Percentiles rank a stretch among this genome's conserved stretches.
These are phyloP conservation scores for Halocynthia aurantium DNA, from an alignment of 23 tunicate species.

Conservation along the genomic window DNA sequence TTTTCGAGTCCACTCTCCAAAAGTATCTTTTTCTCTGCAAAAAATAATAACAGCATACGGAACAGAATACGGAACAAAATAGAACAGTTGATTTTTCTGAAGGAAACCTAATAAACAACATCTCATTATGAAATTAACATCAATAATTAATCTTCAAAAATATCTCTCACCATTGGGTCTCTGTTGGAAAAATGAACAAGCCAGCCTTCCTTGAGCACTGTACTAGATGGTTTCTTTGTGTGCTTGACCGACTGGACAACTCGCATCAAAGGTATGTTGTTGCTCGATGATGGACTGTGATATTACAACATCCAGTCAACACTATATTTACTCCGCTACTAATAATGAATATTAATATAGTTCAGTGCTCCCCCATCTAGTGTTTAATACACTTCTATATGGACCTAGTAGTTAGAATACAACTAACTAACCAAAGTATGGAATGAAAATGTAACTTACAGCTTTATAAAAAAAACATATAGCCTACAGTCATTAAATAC, in stretches of 20 bases:
- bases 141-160: background rate
- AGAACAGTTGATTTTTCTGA: background rate
- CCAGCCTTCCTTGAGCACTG: slow-evolving; percentile 89
- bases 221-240: slow-evolving; percentile 75
- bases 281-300: background rate
- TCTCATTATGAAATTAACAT: background rate
- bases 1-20: slow-evolving; percentile 96
- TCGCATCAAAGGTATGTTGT: slow-evolving; percentile 90
- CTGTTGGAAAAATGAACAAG: slow-evolving; percentile 81
- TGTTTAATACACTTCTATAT: no score
- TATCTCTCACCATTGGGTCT: slow-evolving; percentile 76
- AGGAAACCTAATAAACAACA: slow-evolving; percentile 2
- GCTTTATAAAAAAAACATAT: no score
- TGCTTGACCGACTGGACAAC: slow-evolving; percentile 82
- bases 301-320: background rate
- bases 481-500: no score
- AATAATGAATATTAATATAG: no score
- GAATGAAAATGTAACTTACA: no score
- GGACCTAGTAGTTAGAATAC: no score
- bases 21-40: slow-evolving; percentile 73
- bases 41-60: background rate
- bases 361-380: no score
- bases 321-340: no score
- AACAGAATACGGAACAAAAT: background rate
- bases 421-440: no score